Evolutionary conservation across 1,140 invertebrate genomes (phyloP).

Genomic region (Zaprionus davidi): DNA sequence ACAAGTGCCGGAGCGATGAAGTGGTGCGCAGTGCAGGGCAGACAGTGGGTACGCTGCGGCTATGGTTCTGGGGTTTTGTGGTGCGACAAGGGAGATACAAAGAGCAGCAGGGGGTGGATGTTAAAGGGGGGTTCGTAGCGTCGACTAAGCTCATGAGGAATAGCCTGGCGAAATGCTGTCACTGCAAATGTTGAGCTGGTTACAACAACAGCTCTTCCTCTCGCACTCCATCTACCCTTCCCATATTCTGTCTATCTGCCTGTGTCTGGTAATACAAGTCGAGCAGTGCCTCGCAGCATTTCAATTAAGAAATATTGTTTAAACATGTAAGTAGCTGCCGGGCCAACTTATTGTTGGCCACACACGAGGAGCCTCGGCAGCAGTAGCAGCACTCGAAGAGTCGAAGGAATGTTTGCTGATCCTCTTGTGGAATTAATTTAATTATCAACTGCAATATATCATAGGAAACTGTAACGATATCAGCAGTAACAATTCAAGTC

Average conservation of each 20-base stretch:
- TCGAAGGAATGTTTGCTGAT: not conserved
- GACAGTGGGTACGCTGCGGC: not conserved
- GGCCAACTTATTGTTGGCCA: constrained; percentile 31
- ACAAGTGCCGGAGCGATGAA: constrained; percentile 43
- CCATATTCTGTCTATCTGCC: not conserved
- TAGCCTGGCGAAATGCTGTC: constrained; percentile 65
- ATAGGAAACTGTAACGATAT: not conserved
- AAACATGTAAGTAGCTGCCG: constrained; percentile 71
- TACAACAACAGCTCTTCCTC: constrained; percentile 13
- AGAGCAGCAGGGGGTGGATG: constrained; percentile 8
- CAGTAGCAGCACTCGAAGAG: not conserved
- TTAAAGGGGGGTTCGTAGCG: not conserved
- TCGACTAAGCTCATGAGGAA: constrained; percentile 64
- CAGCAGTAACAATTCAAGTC: not conserved
- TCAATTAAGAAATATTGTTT: constrained; percentile 81
- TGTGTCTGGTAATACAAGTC: constrained; percentile 44
- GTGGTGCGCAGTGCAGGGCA: constrained; percentile 2
- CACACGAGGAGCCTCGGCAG: constrained; percentile 19
- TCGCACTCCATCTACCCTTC: not conserved
- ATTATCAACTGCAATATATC: constrained; percentile 17
- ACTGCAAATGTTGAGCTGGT: constrained; percentile 69
- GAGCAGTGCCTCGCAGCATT: constrained; percentile 65
- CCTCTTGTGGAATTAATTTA: constrained; percentile 27
- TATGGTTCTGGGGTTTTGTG: constrained; percentile 22
- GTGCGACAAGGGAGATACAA: constrained; percentile 5